Evolutionary conservation across 92 coral and sea anemone genomes (phyloP), one percentile per base, ranked within the genome.

Genomic region (Virgularia gustaviana): DNA sequence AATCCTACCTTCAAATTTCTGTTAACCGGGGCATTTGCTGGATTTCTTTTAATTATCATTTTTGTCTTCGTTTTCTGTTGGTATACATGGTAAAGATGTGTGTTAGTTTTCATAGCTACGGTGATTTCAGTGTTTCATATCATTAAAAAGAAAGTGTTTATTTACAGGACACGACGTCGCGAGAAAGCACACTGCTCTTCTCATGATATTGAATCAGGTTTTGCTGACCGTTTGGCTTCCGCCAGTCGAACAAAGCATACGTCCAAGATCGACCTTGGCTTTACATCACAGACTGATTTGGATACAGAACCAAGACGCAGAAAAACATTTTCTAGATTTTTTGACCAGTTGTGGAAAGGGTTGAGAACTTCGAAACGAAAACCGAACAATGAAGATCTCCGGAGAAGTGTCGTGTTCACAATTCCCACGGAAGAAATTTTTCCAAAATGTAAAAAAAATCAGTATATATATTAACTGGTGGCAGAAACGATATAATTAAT

Each of bases 361-460:
- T 49, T 68, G 15, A 49, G 75, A 35, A 68, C 47, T 11, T 68
- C 75, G 2, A 68, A 49, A 51, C 60, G 75, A 68, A 49, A 35
- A 51, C 4, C 72, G 0, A 39, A 31, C 60, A 68, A 3, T 8
- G 55, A 49, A 0, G 75, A 68, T 41, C 5, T 37, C 5, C 35
- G 12, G 13, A 68, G 75, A 18, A 51, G 61, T 34, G 75, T 68
- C 19, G 75, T 49, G 27, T 68, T 68, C 32, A 68, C 75, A 16
- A 68, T 68, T 25, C 61, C 75, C 18, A 68, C 75, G 9, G 60
- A 68, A 16, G 75, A 68, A 27, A 54, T 68, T 31, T 49, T 68
- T 7, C 60, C 75, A 16, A 49, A 20, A 51, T 31, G 75, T 68
- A 19, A 68, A n/a, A n/a, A n/a, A n/a, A n/a, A n/a, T n/a, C n/a